Percentiles rank a stretch among this genome's conserved stretches.
These are phyloP conservation scores for Linyphia triangularis DNA, from an alignment of 2,888 invertebrate species.

Conservation along the genomic window DNA sequence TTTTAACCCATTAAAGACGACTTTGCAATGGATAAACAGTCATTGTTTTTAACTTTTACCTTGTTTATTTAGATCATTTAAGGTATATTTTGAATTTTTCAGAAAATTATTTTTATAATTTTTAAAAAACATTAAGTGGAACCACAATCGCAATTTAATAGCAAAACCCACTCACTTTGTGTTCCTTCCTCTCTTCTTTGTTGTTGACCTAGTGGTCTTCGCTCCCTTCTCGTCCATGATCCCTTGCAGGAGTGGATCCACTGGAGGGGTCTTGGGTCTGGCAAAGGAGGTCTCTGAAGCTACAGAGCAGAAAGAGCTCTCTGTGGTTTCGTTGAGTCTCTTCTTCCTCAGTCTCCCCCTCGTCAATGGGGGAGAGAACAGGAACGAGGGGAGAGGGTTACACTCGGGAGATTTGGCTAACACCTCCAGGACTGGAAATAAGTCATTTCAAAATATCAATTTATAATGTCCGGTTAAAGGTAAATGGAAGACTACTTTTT, in stretches of 20 bases:
- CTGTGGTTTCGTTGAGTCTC: conserved; percentile 49
- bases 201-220: background rate
- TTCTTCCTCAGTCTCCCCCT: conserved; percentile 66
- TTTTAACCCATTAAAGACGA: too few relatives aligned
- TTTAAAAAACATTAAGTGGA: too few relatives aligned
- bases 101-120: too few relatives aligned
- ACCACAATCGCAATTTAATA: too few relatives aligned
- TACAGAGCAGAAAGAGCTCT: conserved; percentile 52
- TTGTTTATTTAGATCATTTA: too few relatives aligned
- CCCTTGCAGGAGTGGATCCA: conserved; percentile 46
- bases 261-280: conserved; percentile 8
- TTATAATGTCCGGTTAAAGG: too few relatives aligned
- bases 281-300: conserved; percentile 49
- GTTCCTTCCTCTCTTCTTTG: conserved; percentile 30
- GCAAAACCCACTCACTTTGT: background rate
- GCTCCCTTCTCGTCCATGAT: conserved; percentile 41
- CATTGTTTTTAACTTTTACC: too few relatives aligned
- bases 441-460: too few relatives aligned
- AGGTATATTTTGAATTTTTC: too few relatives aligned
- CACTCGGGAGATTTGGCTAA: conserved; percentile 41
- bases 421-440: conserved; percentile 45
- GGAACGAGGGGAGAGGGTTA: conserved; percentile 76
- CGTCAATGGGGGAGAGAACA: conserved; percentile 78
- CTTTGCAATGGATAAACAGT: too few relatives aligned
- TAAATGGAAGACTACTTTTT: too few relatives aligned